These are phyloP conservation scores for Alosa sapidissima DNA, from an alignment of 2,797 vertebrate species.

Conservation along the genomic window DNA sequence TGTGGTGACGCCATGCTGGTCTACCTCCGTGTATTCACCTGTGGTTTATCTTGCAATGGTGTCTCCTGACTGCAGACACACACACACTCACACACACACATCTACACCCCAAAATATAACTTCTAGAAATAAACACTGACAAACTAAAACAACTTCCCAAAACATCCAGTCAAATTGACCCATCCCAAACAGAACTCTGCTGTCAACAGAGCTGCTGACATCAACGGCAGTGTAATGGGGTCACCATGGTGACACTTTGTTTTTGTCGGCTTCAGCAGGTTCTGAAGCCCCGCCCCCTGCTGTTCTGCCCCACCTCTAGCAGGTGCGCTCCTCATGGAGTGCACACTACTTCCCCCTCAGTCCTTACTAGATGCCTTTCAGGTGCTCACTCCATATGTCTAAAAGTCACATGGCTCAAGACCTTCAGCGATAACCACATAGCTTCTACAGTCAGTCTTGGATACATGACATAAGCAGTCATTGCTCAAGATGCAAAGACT, in stretches of 20 bases:
- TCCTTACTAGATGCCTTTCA: neutral
- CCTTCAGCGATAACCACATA: too few species aligned
- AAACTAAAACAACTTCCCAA: neutral
- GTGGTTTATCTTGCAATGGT: neutral
- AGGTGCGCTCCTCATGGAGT: neutral
- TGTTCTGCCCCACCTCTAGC: neutral
- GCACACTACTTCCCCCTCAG: neutral
- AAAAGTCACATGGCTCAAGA: too few species aligned
- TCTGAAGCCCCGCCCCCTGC: neutral
- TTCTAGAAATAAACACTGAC: neutral
- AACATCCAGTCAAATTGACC: neutral
- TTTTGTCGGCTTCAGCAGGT: constrained; percentile 1
- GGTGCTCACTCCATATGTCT: neutral
- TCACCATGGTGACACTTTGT: constrained; percentile 3
- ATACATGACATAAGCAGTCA: neutral
- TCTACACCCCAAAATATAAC: neutral
- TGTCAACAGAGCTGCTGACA: neutral
- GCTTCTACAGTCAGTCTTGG: neutral
- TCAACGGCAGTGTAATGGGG: neutral
- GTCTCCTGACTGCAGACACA: neutral
- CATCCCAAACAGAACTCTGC: neutral
- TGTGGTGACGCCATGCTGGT: neutral
- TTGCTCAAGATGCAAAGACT: neutral
- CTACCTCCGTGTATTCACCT: neutral
- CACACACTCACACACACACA: neutral